Conservation (phyloP, 2,888 invertebrate species). For the Timema cristinae region DNA sequence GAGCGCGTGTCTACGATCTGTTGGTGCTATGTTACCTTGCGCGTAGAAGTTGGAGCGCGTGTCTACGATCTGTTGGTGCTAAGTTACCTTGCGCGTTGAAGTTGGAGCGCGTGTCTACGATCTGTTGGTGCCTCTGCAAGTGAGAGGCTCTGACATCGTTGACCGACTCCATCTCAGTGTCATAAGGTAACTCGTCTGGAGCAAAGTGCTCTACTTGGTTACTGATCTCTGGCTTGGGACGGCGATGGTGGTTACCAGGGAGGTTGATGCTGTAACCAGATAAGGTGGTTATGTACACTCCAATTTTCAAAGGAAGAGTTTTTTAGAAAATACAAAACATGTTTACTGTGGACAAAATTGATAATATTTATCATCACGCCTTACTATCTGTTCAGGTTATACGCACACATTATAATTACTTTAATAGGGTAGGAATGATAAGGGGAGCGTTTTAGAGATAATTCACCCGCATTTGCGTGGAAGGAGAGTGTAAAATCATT, state of each 20-base stretch:
- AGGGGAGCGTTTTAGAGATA: too few relatives aligned
- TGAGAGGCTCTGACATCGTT: conserved; percentile 36
- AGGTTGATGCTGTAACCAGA: conserved; percentile 25
- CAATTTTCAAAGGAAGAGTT: too few relatives aligned
- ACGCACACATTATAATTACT: too few relatives aligned
- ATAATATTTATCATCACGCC: too few relatives aligned
- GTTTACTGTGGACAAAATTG: too few relatives aligned
- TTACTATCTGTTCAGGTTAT: too few relatives aligned
- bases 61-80: conserved; percentile 25
- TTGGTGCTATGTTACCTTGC: not conserved
- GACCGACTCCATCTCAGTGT: conserved; percentile 26
- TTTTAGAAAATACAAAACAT: too few relatives aligned
- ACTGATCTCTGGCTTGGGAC: conserved; percentile 18
- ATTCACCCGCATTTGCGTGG: too few relatives aligned
- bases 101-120: conserved; percentile 20
- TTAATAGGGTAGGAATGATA: too few relatives aligned
- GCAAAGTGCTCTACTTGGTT: conserved; percentile 24
- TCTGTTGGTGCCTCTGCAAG: conserved; percentile 30
- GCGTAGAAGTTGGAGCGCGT: not conserved
- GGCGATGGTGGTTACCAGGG: conserved; percentile 22
- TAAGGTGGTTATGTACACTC: not conserved
- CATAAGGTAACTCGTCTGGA: conserved; percentile 20
- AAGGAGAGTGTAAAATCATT: too few relatives aligned
- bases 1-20: too few relatives aligned
- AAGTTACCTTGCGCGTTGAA: conserved; percentile 23